Evolutionary conservation across 1,140 invertebrate genomes (phyloP).

Genomic region (Colletes gigas): DNA sequence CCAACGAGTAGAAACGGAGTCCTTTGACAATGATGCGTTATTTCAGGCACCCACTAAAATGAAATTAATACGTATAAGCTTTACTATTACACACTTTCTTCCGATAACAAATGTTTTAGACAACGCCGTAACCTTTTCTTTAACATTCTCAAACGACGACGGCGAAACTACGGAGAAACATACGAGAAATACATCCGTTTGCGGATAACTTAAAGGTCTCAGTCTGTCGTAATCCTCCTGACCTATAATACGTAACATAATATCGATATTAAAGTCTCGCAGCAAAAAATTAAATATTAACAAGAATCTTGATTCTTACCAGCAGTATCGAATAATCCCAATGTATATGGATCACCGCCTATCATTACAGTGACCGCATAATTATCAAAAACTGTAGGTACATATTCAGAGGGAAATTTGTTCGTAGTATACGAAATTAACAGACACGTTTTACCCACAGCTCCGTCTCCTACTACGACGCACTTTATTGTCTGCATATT

Average conservation of each 20-base stretch:
- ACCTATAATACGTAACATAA: constrained; percentile 80
- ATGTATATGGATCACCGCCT: constrained; percentile 97
- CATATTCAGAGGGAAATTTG: constrained; percentile 99
- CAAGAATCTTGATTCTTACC: constrained; percentile 81
- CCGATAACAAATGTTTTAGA: not conserved
- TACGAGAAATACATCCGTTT: constrained; percentile 98
- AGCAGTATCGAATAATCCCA: constrained; percentile 98
- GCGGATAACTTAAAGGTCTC: constrained; percentile 97
- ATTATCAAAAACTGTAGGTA: constrained; percentile 98
- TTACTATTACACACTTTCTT: not conserved
- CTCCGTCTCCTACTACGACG: constrained; percentile 98
- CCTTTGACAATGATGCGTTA: constrained; percentile 99
- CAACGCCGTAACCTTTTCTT: constrained; percentile 94
- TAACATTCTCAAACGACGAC: constrained; percentile 99
- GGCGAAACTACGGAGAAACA: constrained; percentile 99
- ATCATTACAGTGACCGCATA: constrained; percentile 99
- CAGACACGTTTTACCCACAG: constrained; percentile 98
- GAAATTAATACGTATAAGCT: not conserved
- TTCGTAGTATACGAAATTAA: constrained; percentile 96
- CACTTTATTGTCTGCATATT: constrained; percentile 99
- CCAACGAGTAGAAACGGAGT: constrained; percentile 98
- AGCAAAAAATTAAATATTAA: not conserved
- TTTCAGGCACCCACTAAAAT: constrained; percentile 99
- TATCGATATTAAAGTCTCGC: constrained; percentile 9
- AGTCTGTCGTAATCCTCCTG: constrained; percentile 98